phyloP scores from a whole-genome alignment of 2,797 vertebrate genomes.

The Heterohyrax brucei region DNA sequence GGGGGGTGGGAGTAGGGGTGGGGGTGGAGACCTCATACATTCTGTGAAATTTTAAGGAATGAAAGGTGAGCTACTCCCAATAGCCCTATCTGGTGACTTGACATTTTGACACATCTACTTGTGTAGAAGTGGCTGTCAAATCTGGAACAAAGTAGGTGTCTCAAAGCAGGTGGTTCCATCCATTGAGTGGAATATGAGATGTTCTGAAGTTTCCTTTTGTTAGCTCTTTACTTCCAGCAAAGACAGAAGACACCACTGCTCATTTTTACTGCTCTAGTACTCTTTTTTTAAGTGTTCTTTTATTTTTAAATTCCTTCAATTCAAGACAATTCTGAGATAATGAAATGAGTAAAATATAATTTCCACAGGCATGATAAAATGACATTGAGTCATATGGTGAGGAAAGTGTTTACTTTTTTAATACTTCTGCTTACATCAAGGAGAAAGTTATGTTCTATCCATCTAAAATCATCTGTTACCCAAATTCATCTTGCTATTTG shows the following conservation, averaged over 20 bases:
- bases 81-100: neutral
- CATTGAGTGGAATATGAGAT: neutral
- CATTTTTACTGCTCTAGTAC: neutral
- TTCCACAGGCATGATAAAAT: neutral
- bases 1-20: neutral
- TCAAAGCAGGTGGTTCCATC: neutral
- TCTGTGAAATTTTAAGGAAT: neutral
- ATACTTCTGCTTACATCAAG: constrained; percentile 18
- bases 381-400: neutral
- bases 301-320: constrained; percentile 17
- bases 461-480: neutral
- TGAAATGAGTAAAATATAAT: constrained; percentile 2
- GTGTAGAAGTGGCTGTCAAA: neutral
- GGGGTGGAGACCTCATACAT: neutral
- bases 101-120: neutral
- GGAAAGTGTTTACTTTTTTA: neutral
- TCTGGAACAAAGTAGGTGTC: neutral
- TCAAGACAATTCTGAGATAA: constrained; percentile 27
- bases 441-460: neutral
- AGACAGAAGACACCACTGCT: neutral
- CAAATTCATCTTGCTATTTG: constrained; percentile 11
- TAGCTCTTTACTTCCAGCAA: constrained; percentile 4
- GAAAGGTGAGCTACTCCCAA: neutral
- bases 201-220: neutral
- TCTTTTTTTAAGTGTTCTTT: neutral